These are phyloP conservation scores for Elgonia sp. DNA, from an alignment of 2,888 invertebrate genomes.

Conservation along the genomic window DNA sequence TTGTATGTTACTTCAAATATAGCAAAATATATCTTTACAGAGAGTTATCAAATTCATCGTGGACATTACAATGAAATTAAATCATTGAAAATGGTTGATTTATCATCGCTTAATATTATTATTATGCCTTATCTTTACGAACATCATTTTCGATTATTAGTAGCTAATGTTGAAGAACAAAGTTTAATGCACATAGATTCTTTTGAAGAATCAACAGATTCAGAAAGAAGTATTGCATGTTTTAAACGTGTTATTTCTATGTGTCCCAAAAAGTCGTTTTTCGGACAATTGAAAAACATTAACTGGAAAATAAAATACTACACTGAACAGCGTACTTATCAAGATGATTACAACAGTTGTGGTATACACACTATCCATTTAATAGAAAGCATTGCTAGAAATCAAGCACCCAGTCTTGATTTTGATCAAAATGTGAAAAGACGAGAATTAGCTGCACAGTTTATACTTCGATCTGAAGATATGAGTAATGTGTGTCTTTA, in stretches of 20 bases:
- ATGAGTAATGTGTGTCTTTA: conserved; percentile 26
- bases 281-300: neutral
- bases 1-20: too few relatives aligned
- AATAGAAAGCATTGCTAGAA: neutral
- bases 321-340: neutral
- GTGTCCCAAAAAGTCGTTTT: neutral
- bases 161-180: neutral
- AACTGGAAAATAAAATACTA: neutral
- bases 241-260: neutral
- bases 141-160: neutral
- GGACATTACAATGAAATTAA: too few relatives aligned
- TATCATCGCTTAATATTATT: too few relatives aligned
- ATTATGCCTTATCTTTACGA: too few relatives aligned
- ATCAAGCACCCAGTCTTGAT: neutral
- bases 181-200: neutral
- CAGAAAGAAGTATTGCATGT: neutral
- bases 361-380: conserved; percentile 24
- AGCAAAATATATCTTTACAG: too few relatives aligned
- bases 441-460: neutral
- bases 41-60: too few relatives aligned
- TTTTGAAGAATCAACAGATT: neutral
- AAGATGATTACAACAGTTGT: conserved; percentile 7
- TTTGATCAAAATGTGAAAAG: conserved; percentile 17
- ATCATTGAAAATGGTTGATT: too few relatives aligned
- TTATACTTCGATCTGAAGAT: neutral